Evolutionary conservation across 1,140 invertebrate genomes (phyloP).

Genomic region (Zaprionus africanus): DNA sequence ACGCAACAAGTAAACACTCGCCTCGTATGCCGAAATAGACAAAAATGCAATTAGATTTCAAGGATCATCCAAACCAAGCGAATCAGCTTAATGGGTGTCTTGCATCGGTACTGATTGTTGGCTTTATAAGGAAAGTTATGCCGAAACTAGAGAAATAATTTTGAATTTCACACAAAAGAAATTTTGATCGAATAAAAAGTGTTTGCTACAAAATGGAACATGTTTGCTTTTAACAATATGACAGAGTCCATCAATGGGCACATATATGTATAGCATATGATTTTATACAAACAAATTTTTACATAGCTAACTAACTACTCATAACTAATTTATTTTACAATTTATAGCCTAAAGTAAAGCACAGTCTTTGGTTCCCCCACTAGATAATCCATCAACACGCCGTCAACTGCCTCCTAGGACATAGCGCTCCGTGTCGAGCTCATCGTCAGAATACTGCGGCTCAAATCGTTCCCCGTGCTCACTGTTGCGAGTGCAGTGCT

Average conservation of each 20-base stretch:
- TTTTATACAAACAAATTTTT: background rate
- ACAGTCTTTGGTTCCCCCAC: constrained; percentile 61
- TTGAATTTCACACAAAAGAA: constrained; percentile 60
- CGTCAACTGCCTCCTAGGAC: constrained; percentile 60
- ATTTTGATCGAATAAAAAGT: constrained; percentile 53
- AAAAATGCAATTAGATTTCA: constrained; percentile 59
- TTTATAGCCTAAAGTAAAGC: constrained; percentile 22
- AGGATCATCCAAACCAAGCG: constrained; percentile 46
- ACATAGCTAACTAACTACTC: background rate
- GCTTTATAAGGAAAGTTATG: constrained; percentile 17
- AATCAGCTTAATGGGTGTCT: background rate
- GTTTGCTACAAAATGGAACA: constrained; percentile 10
- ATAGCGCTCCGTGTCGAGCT: constrained; percentile 70
- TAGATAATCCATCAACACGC: constrained; percentile 3
- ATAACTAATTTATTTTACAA: background rate
- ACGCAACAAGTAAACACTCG: constrained; percentile 58
- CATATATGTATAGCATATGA: background rate
- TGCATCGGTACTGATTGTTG: constrained; percentile 15
- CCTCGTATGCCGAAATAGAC: constrained; percentile 55
- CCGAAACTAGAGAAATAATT: constrained; percentile 55
- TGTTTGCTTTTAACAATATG: background rate
- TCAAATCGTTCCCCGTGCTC: constrained; percentile 65
- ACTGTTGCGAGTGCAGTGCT: constrained; percentile 48
- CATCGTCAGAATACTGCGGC: constrained; percentile 65
- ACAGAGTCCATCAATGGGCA: constrained; percentile 14